These are phyloP conservation scores for Arrhamphus sclerolepis DNA, from an alignment of 2,797 vertebrate genomes.

Conservation along the genomic window DNA sequence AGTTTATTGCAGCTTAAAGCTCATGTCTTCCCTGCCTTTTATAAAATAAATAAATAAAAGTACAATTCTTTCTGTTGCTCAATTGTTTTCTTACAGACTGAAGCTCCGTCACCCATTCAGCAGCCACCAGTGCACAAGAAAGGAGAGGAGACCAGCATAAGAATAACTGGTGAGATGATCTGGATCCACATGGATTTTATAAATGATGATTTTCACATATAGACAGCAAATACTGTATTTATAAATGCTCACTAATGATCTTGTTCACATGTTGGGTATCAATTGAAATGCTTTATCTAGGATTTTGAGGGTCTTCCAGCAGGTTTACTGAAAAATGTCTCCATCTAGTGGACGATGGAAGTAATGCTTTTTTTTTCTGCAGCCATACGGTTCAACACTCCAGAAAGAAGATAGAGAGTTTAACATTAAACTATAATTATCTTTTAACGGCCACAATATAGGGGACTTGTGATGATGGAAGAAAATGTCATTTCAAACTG, in stretches of 20 bases:
- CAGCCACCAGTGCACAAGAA: conserved; percentile 70
- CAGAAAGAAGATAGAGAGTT: neutral
- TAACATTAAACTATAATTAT: neutral
- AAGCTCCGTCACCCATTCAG: conserved; percentile 68
- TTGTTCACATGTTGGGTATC: conserved; percentile 11
- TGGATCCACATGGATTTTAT: neutral
- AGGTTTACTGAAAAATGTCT: conserved; percentile 15
- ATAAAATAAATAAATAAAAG: neutral
- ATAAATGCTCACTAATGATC: neutral
- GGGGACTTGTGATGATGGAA: too few relatives aligned
- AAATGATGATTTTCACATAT: neutral
- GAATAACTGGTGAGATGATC: conserved; percentile 65
- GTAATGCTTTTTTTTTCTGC: neutral
- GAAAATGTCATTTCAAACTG: too few relatives aligned
- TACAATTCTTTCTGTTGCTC: conserved; percentile 7
- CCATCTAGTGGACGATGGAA: conserved; percentile 57
- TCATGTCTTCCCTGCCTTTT: conserved; percentile 8
- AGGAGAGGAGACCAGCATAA: conserved; percentile 18
- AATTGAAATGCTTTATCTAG: neutral
- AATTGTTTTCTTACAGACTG: conserved; percentile 57
- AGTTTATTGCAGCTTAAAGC: neutral
- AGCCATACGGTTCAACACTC: neutral
- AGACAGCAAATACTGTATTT: too few relatives aligned
- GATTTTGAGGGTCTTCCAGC: neutral
- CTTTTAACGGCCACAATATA: neutral